phyloP scores from a whole-genome alignment of 2,888 invertebrate genomes.

The Nasonovia ribisnigri region DNA sequence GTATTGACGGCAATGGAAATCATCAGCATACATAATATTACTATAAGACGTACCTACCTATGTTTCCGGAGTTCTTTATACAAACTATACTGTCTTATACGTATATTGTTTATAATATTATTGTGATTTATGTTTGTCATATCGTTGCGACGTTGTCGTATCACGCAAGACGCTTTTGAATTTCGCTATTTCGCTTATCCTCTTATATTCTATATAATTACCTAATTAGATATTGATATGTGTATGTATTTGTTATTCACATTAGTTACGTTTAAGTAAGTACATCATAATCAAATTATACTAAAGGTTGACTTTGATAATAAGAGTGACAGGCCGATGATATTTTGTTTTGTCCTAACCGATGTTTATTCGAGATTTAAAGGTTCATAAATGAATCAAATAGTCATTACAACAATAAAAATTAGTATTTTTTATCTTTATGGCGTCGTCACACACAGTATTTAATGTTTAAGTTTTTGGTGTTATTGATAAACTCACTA shows the following conservation, averaged over 20 bases:
- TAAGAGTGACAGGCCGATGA: neutral
- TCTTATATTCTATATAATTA: neutral
- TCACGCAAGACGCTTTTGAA: neutral
- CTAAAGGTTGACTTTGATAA: neutral
- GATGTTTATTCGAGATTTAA: neutral
- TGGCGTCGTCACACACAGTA: neutral
- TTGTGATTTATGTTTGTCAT: neutral
- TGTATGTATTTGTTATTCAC: neutral
- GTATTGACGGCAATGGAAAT: slow-evolving; percentile 28
- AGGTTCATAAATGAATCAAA: neutral
- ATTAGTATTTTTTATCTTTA: neutral
- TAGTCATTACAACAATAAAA: neutral
- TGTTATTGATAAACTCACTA: neutral
- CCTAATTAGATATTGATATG: neutral
- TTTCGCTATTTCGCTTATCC: neutral
- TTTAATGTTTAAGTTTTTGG: neutral
- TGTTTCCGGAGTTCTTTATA: slow-evolving; percentile 19
- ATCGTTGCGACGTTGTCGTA: neutral
- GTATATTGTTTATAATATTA: neutral
- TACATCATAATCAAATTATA: neutral
- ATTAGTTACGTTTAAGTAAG: neutral
- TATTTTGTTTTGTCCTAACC: neutral
- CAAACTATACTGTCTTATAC: neutral
- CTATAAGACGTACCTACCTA: neutral
- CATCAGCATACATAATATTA: slow-evolving; percentile 1